Percentiles rank a stretch among this genome's conserved stretches.
These are phyloP conservation scores for Drosophila sturtevanti DNA, from an alignment of 1,140 invertebrate genomes.

Conservation along the genomic window DNA sequence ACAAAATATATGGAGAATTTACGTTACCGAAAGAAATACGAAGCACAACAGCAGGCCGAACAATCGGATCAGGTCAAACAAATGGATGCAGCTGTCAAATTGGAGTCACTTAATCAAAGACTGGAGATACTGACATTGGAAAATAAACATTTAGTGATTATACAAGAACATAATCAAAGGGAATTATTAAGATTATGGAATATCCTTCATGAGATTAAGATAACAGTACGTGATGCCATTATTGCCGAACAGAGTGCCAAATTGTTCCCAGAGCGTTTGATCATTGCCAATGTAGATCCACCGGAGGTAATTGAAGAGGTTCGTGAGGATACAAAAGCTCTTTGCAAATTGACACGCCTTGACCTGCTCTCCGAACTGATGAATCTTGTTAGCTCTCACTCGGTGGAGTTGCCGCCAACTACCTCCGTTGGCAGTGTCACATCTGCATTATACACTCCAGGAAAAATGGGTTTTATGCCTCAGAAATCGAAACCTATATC, in stretches of 20 bases:
- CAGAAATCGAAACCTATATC: slow-evolving; percentile 76
- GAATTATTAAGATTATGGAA: slow-evolving; percentile 84
- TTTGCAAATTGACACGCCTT: slow-evolving; percentile 84
- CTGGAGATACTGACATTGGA: slow-evolving; percentile 84
- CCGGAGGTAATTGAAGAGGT: slow-evolving; percentile 45
- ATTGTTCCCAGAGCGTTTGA: slow-evolving; percentile 70
- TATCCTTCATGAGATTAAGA: slow-evolving; percentile 85
- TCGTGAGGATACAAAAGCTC: slow-evolving; percentile 54
- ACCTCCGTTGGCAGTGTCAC: slow-evolving; percentile 78
- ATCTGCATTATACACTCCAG: slow-evolving; percentile 83
- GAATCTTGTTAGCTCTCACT: slow-evolving; percentile 81
- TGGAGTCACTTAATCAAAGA: slow-evolving; percentile 85
- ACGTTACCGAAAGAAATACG: slow-evolving; percentile 64
- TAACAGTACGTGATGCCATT: slow-evolving; percentile 85
- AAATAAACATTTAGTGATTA: slow-evolving; percentile 82
- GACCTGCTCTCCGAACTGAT: slow-evolving; percentile 84
- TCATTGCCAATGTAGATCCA: slow-evolving; percentile 37
- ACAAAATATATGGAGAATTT: slow-evolving; percentile 62
- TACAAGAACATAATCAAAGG: slow-evolving; percentile 83
- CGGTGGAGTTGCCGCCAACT: slow-evolving; percentile 51
- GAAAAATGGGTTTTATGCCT: slow-evolving; percentile 84
- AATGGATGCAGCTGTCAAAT: slow-evolving; percentile 83
- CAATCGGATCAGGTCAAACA: slow-evolving; percentile 49
- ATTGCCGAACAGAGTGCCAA: slow-evolving; percentile 82
- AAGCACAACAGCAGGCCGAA: slow-evolving; percentile 47